Evolutionary conservation across 2,113 vertebrate species (phyloP).

Genomic region (Chionomys nivalis): DNA sequence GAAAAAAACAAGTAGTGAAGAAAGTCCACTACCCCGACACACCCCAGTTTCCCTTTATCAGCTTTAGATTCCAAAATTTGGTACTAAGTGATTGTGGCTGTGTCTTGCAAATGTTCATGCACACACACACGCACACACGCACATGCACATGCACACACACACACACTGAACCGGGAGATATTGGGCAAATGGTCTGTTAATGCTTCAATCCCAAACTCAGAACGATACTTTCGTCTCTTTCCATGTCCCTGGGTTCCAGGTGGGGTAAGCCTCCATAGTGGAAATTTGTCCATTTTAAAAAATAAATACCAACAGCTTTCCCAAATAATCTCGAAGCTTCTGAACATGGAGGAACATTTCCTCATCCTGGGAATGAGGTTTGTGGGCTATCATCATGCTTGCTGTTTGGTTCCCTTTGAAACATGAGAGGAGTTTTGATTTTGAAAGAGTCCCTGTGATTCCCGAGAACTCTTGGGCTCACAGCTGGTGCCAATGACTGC

Average conservation of each 20-base stretch:
- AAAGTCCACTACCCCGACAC: not conserved
- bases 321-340: not conserved
- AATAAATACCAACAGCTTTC: not conserved
- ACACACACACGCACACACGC: not conserved
- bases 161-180: not conserved
- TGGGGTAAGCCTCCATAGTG: not conserved
- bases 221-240: conserved; percentile 12
- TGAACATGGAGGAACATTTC: not conserved
- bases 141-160: not conserved
- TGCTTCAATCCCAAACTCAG: conserved; percentile 2
- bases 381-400: not conserved
- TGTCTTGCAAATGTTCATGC: not conserved
- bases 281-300: conserved; percentile 15
- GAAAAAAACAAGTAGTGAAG: conserved; percentile 46
- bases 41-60: not conserved
- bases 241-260: conserved; percentile 4
- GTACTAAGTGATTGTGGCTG: conserved; percentile 16
- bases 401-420: conserved; percentile 24
- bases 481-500: not conserved
- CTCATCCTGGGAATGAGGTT: not conserved
- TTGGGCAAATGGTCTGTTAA: not conserved
- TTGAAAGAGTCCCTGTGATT: conserved; percentile 28
- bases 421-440: conserved; percentile 48
- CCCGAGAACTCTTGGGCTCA: not conserved
- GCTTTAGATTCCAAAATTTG: conserved; percentile 32